Evolutionary conservation across 2,797 vertebrate genomes (phyloP).

Genomic region (Loris lydekkerianus): DNA sequence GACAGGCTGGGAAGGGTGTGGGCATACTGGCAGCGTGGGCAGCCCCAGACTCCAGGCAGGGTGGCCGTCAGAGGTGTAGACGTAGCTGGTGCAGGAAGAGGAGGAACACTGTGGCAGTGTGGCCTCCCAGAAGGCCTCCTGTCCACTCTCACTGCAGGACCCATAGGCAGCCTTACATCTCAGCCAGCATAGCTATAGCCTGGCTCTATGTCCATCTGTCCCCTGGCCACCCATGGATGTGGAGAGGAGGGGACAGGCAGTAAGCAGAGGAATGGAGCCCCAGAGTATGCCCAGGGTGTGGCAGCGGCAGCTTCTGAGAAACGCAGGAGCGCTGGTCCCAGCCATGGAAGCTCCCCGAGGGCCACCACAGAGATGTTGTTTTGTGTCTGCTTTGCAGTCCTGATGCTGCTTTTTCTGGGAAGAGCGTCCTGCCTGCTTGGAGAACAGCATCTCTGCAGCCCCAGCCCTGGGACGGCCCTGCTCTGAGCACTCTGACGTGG

Average conservation of each 20-base stretch:
- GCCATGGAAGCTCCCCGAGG: too few species aligned
- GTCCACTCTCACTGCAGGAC: neutral
- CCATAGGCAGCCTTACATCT: rapidly evolving
- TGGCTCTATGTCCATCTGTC: neutral
- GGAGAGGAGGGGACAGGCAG: neutral
- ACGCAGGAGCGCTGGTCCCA: neutral
- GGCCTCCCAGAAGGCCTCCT: neutral
- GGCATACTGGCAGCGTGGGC: too few species aligned
- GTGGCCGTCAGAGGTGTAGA: too few species aligned
- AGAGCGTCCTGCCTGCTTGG: neutral
- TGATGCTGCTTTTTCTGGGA: neutral
- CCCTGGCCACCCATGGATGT: rapidly evolving
- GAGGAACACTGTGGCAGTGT: neutral
- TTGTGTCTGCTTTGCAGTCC: too few species aligned
- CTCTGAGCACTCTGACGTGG: neutral
- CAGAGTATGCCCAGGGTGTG: neutral
- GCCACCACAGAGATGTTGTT: too few species aligned
- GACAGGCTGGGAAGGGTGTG: neutral
- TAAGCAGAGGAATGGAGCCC: neutral
- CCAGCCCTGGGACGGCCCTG: neutral
- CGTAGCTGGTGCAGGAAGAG: neutral
- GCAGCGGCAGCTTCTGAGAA: neutral
- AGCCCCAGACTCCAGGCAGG: too few species aligned
- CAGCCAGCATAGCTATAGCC: neutral
- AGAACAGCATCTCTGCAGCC: neutral